phyloP scores from a whole-genome alignment of 2,113 vertebrate genomes.

The Eidolon helvum region DNA sequence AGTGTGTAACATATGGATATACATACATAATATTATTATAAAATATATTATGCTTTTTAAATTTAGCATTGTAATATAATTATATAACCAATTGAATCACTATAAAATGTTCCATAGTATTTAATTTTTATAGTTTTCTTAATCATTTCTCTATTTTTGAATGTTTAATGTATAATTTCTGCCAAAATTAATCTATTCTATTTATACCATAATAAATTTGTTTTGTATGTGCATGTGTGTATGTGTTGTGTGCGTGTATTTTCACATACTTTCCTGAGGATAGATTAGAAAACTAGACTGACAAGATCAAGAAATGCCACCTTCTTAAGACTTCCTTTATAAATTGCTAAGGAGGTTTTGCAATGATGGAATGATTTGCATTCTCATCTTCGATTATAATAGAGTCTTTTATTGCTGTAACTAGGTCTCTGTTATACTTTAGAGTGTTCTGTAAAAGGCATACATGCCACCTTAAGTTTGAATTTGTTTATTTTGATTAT shows the following conservation, averaged over 20 bases:
- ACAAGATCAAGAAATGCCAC: neutral
- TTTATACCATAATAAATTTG: neutral
- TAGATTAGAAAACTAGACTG: neutral
- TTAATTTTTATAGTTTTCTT: neutral
- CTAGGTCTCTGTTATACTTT: neutral
- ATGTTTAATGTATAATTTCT: neutral
- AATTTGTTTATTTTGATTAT: neutral
- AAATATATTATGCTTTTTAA: neutral
- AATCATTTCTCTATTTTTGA: neutral
- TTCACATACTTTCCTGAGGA: neutral
- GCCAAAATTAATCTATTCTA: neutral
- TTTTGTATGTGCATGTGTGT: neutral
- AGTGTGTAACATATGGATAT: neutral
- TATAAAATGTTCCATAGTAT: neutral
- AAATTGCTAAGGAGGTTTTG: neutral
- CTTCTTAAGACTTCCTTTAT: neutral
- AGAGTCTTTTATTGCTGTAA: neutral
- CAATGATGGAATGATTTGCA: neutral
- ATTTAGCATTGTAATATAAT: neutral
- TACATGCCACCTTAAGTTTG: neutral
- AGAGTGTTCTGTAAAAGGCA: neutral
- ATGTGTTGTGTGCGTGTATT: neutral
- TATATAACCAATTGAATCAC: neutral
- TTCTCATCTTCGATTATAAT: neutral
- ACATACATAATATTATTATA: neutral